Base-by-base conservation (phyloP, 2,797 vertebrate genomes). In the Neosilurus mollespiculum region DNA sequence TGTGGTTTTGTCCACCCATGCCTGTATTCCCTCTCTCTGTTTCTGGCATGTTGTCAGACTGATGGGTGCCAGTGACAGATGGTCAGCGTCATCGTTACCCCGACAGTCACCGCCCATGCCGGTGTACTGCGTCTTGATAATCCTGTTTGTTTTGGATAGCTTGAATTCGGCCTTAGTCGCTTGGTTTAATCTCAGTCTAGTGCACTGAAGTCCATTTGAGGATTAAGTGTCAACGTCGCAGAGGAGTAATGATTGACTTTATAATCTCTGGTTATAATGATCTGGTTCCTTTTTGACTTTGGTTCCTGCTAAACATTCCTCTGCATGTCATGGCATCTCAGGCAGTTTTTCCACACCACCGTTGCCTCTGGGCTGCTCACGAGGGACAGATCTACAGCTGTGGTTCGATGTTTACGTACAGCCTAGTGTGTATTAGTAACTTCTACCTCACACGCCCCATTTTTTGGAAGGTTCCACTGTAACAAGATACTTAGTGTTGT, bases 21-120 rank as follows among this genome's bases (percentile, higher is more conserved):
- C 8, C 43, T 3, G 8, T 62, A n/a, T 51, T 53, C 51, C 24
- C 43, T 26, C 51, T 30, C 1, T 51, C 2, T 58, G 37, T 78
- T 83, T 62, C 37, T 49, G 58, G 54, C 54, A 49, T 81, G 54
- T 71, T 81, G 71, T 80, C 51, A 75, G 72, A 80, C 81, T 78
- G 70, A n/a, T 76, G 58, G 37, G 18, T 71, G 84, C 66, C 76
- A 83, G 49, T 75, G 78, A 86, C 85, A 81, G 81, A 73, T 87
- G 83, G 73, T 65, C n/a, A 30, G 34, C 64, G 71, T 80, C 80
- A 49, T 37, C 22, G 30, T 30, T 83, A n/a, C 67, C 65, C 49
- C 0, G 62, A 69, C 64, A 53, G 24, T 81, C 67, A 56, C 80
- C 78, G 80, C 51, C 43, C 43, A 5, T 10, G 12, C n/a, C 30